These are phyloP conservation scores for Bovichtus variegatus DNA, from an alignment of 2,797 vertebrate species.

Conservation along the genomic window DNA sequence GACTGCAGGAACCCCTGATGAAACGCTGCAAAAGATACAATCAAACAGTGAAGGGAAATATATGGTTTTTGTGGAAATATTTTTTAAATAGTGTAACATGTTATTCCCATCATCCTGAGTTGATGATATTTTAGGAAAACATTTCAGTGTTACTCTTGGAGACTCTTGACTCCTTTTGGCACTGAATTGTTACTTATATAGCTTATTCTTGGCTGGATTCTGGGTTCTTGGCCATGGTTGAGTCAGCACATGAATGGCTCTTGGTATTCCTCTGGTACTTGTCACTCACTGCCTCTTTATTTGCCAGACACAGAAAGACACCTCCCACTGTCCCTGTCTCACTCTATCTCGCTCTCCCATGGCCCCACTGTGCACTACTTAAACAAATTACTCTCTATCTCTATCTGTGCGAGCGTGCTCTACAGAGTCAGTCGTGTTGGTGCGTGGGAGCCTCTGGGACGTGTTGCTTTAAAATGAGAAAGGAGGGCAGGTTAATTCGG, in stretches of 20 bases:
- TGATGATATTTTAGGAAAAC: too few relatives aligned
- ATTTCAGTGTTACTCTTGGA: neutral
- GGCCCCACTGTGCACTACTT: slow-evolving; percentile 36
- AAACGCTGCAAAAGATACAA: neutral
- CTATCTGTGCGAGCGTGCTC: slow-evolving; percentile 23
- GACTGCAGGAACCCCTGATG: neutral
- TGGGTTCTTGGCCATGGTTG: neutral
- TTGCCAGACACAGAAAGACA: slow-evolving; percentile 18
- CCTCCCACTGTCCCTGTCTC: neutral
- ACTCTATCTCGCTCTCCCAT: slow-evolving; percentile 28
- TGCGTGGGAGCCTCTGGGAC: slow-evolving; percentile 14
- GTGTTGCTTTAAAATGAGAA: slow-evolving; percentile 64
- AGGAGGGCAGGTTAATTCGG: slow-evolving; percentile 53
- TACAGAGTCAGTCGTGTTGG: neutral
- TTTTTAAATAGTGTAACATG: too few relatives aligned
- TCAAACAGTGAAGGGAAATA: neutral
- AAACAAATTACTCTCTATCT: slow-evolving; percentile 62
- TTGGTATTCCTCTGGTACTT: slow-evolving; percentile 36
- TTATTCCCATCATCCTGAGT: too few relatives aligned
- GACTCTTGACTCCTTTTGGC: neutral
- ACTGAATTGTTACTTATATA: neutral
- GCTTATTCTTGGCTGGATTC: neutral
- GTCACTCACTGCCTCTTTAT: slow-evolving; percentile 18
- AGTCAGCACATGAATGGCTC: slow-evolving; percentile 42
- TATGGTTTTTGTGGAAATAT: too few relatives aligned